Conservation (phyloP, 2,888 invertebrate species). For the Elmis aenea region DNA sequence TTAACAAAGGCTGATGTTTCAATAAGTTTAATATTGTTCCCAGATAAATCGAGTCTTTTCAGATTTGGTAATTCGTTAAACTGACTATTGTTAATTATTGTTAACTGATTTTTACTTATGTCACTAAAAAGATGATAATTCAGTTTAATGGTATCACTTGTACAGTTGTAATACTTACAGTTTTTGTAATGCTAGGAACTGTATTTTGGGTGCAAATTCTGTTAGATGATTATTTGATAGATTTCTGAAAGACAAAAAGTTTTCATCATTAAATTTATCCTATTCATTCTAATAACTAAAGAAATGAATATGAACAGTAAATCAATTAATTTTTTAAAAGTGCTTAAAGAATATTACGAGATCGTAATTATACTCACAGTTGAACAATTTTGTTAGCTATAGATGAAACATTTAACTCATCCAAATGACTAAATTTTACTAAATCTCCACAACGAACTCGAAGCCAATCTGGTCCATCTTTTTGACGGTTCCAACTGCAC, state of each 20-base stretch:
- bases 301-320: too few relatives aligned
- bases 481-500: slow-evolving; percentile 51
- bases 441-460: slow-evolving; percentile 60
- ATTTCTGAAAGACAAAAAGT: slow-evolving; percentile 52
- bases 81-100: slow-evolving; percentile 65
- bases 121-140: slow-evolving; percentile 54
- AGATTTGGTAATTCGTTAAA: slow-evolving; percentile 69
- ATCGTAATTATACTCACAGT: slow-evolving; percentile 51
- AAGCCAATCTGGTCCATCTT: slow-evolving; percentile 52
- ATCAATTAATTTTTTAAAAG: slow-evolving; percentile 1
- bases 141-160: slow-evolving; percentile 3
- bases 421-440: slow-evolving; percentile 55
- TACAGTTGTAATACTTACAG: slow-evolving; percentile 53
- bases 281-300: neutral
- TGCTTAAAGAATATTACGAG: neutral
- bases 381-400: slow-evolving; percentile 59
- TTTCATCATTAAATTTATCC: slow-evolving; percentile 5
- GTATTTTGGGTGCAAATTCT: slow-evolving; percentile 56
- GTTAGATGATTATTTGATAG: slow-evolving; percentile 61
- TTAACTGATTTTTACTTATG: slow-evolving; percentile 74
- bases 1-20: slow-evolving; percentile 66
- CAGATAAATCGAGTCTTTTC: slow-evolving; percentile 64
- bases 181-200: slow-evolving; percentile 63
- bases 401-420: slow-evolving; percentile 59
- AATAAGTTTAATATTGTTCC: slow-evolving; percentile 65